Percentiles rank a stretch among this genome's conserved stretches.
Conservation (phyloP, 1,140 invertebrate species). For the Nomia melanderi region DNA sequence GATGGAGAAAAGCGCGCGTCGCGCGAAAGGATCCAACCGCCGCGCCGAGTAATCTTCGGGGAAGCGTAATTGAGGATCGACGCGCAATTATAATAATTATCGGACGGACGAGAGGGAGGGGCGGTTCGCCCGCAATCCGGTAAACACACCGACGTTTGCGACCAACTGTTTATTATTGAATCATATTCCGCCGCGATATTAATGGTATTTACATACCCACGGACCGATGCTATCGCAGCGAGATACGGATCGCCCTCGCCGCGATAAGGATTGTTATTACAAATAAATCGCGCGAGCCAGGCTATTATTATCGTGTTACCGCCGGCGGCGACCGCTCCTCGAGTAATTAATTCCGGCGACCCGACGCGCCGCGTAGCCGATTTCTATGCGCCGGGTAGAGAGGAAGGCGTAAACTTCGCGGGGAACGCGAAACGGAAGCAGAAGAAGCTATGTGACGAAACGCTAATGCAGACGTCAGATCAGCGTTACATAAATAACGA, state of each 20-base stretch:
- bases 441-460: slow-evolving; percentile 39
- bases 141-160: not conserved
- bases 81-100: slow-evolving; percentile 20
- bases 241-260: not conserved
- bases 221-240: not conserved
- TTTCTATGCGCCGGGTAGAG: too few species aligned
- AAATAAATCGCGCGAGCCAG: not conserved
- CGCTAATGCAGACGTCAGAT: slow-evolving; percentile 54
- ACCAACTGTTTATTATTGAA: slow-evolving; percentile 9
- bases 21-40: not conserved
- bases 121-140: not conserved
- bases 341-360: slow-evolving; percentile 10
- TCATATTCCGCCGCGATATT: slow-evolving; percentile 7
- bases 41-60: not conserved
- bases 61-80: not conserved
- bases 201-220: not conserved
- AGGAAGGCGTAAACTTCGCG: too few species aligned
- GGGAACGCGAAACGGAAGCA: not conserved
- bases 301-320: not conserved
- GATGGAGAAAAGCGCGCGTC: not conserved
- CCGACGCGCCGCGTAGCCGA: not conserved
- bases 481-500: slow-evolving; percentile 62
- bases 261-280: not conserved
- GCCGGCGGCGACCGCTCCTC: not conserved
- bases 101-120: not conserved